A percentile compares a stretch with the other conserved stretches of the same genome.
These are phyloP conservation scores for Bombus soroeensis DNA, from an alignment of 1,140 invertebrate species.

Conservation along the genomic window DNA sequence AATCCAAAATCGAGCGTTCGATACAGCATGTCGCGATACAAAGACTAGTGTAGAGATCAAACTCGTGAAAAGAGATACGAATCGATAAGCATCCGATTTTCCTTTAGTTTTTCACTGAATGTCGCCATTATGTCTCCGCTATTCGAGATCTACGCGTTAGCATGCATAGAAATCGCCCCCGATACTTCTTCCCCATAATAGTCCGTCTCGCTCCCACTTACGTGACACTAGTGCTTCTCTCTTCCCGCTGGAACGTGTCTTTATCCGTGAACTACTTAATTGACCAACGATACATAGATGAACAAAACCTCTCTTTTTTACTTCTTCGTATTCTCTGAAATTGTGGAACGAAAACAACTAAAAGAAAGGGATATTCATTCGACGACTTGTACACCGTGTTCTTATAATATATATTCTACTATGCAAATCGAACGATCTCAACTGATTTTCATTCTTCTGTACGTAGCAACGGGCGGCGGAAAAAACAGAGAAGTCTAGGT, in stretches of 20 bases:
- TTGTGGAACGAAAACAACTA: too few species aligned
- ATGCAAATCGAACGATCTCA: conserved; percentile 27
- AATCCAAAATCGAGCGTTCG: conserved; percentile 31
- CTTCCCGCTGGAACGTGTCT: conserved; percentile 37
- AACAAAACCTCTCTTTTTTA: background rate
- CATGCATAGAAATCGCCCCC: conserved; percentile 38
- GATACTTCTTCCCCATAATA: conserved; percentile 33
- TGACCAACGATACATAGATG: background rate
- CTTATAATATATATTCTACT: background rate
- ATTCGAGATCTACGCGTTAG: conserved; percentile 23
- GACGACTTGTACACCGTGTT: background rate
- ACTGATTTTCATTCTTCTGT: background rate
- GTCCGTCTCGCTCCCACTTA: background rate
- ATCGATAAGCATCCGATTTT: conserved; percentile 52
- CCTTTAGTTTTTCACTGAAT: conserved; percentile 42
- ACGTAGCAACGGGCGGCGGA: background rate
- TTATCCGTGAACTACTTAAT: conserved; percentile 27
- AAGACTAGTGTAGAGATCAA: conserved; percentile 29
- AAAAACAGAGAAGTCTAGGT: too few species aligned
- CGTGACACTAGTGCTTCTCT: conserved; percentile 2
- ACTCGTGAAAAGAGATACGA: conserved; percentile 10
- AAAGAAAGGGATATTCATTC: background rate
- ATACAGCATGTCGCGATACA: conserved; percentile 30
- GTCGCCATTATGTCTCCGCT: conserved; percentile 44
- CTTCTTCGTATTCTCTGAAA: background rate